These are phyloP conservation scores for Noctua fimbriata DNA, from an alignment of 2,888 invertebrate genomes.

Conservation along the genomic window DNA sequence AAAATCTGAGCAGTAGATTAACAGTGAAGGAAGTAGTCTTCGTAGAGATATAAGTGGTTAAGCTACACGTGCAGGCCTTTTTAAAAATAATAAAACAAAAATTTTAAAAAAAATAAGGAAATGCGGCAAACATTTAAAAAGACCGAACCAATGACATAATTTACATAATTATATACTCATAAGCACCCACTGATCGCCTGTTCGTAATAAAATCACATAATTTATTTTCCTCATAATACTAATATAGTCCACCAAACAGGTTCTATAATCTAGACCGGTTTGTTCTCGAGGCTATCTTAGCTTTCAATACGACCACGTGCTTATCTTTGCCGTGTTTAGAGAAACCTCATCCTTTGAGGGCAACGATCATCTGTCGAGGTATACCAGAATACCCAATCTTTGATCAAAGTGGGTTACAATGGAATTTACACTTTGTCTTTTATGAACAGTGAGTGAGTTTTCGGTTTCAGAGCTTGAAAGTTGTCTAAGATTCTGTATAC, in stretches of 20 bases:
- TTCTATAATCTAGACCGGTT: slow-evolving; percentile 20
- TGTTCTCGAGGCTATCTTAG: slow-evolving; percentile 1
- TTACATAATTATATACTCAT: background rate
- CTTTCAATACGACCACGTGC: slow-evolving; percentile 9
- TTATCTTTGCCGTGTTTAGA: background rate
- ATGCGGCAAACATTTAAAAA: background rate
- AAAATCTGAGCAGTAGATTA: background rate
- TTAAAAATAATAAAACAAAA: no score
- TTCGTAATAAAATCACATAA: slow-evolving; percentile 14
- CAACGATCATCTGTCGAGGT: background rate
- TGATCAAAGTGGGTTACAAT: background rate
- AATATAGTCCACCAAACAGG: slow-evolving; percentile 22
- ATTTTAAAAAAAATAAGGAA: background rate
- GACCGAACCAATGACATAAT: slow-evolving; percentile 4
- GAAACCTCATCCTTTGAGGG: background rate
- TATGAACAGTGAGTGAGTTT: background rate
- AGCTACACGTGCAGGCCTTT: background rate
- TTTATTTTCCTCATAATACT: background rate
- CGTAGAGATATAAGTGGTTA: background rate
- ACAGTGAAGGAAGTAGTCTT: background rate
- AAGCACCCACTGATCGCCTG: background rate
- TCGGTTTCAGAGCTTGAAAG: background rate
- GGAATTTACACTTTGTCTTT: background rate
- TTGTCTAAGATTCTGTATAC: background rate
- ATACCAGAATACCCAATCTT: background rate